A percentile compares a stretch with the other conserved stretches of the same genome.
Evolutionary conservation across 1,140 invertebrate genomes (phyloP).

Genomic region (Papilio dardanus): DNA sequence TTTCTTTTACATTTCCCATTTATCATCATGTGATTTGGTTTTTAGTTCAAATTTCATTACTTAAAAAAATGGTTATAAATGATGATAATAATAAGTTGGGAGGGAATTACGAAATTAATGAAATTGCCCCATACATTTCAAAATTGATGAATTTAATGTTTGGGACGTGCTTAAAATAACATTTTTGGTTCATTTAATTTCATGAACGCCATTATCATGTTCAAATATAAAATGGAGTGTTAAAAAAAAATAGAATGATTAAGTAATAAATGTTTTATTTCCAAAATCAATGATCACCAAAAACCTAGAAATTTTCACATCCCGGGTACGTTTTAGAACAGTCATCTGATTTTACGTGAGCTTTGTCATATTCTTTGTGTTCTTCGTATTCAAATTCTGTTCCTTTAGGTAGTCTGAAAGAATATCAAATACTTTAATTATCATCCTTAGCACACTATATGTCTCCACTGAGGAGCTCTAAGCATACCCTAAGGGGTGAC

Average conservation of each 20-base stretch:
- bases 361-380: slow-evolving; percentile 64
- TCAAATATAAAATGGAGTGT: not conserved
- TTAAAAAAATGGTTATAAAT: not conserved
- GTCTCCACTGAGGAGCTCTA: too few species aligned
- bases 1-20: not conserved
- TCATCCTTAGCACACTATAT: too few species aligned
- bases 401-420: slow-evolving; percentile 69
- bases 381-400: slow-evolving; percentile 51
- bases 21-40: not conserved
- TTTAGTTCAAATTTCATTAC: not conserved
- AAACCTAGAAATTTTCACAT: slow-evolving; percentile 44
- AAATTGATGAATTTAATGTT: not conserved
- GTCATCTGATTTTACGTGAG: slow-evolving; percentile 50
- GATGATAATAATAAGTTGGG: not conserved
- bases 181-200: not conserved
- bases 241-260: not conserved
- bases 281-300: not conserved
- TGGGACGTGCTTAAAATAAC: not conserved
- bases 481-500: too few species aligned
- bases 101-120: not conserved
- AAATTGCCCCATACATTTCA: not conserved
- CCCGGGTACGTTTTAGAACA: slow-evolving; percentile 52
- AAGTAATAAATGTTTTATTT: not conserved
- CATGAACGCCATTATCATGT: not conserved
- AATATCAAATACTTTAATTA: not conserved